These are phyloP conservation scores for Petrolisthes cinctipes DNA, from an alignment of 2,888 invertebrate species.

Conservation along the genomic window DNA sequence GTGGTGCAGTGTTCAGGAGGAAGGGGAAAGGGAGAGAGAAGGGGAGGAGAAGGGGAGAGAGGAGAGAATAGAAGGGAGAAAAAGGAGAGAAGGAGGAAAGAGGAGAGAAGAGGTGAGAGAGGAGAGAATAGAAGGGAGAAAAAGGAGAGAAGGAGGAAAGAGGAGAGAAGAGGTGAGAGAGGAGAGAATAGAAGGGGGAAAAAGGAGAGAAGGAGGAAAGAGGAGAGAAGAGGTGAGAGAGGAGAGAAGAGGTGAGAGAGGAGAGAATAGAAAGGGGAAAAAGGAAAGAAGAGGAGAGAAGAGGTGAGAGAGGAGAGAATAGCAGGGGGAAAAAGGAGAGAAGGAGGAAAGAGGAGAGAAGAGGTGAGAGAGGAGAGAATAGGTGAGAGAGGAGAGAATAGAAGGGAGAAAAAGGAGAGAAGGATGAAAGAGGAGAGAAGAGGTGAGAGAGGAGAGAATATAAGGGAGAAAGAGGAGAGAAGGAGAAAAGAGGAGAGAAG, in stretches of 20 bases:
- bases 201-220: background rate
- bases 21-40: background rate
- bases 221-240: background rate
- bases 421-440: background rate
- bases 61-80: background rate
- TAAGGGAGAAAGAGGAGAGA: background rate
- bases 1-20: background rate
- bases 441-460: background rate
- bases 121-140: background rate
- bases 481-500: background rate
- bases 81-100: background rate
- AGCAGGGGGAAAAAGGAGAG: background rate
- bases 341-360: conserved; percentile 3
- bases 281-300: background rate
- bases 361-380: background rate
- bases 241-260: background rate
- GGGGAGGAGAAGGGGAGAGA: background rate
- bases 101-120: background rate
- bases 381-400: background rate
- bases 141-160: background rate
- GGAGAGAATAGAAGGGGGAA: background rate
- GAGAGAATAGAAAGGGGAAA: background rate
- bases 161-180: background rate
- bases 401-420: background rate
- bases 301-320: background rate